Evolutionary conservation across 2,113 vertebrate species (phyloP).

Genomic region (Xyliphius kryptos): DNA sequence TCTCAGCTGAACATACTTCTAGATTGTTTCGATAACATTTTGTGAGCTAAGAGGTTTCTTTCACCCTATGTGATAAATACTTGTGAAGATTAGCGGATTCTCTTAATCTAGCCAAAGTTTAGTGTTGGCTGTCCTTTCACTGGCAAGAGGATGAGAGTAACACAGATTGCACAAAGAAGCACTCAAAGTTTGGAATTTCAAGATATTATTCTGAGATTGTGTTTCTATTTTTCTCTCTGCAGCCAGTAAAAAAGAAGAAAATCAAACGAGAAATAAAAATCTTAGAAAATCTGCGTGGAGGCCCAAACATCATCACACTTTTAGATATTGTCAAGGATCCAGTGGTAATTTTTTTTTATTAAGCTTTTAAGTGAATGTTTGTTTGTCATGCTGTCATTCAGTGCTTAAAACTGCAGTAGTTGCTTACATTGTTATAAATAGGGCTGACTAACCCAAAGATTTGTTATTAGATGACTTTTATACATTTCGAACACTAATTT

Average conservation of each 20-base stretch:
- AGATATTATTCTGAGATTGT: conserved; percentile 1
- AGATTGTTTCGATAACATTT: conserved; percentile 35
- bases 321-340: conserved; percentile 65
- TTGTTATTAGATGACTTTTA: too few species aligned
- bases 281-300: conserved; percentile 61
- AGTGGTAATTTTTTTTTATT: conserved; percentile 48
- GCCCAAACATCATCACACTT: conserved; percentile 64
- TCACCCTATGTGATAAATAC: conserved; percentile 41
- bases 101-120: conserved; percentile 26
- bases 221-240: background rate
- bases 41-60: conserved; percentile 31
- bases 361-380: background rate
- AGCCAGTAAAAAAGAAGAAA: conserved; percentile 69
- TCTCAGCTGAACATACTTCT: conserved; percentile 23
- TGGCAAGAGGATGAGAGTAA: conserved; percentile 28
- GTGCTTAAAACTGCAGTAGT: background rate
- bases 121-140: conserved; percentile 24
- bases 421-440: background rate
- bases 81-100: conserved; percentile 35
- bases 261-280: conserved; percentile 67
- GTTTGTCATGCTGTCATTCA: background rate
- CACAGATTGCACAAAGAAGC: conserved; percentile 8
- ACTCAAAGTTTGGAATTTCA: conserved; percentile 1
- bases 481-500: too few species aligned
- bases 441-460: too few species aligned